Evolutionary conservation across 2,113 vertebrate genomes (phyloP), one percentile per base, ranked within the genome.

Genomic region (Physeter macrocephalus): DNA sequence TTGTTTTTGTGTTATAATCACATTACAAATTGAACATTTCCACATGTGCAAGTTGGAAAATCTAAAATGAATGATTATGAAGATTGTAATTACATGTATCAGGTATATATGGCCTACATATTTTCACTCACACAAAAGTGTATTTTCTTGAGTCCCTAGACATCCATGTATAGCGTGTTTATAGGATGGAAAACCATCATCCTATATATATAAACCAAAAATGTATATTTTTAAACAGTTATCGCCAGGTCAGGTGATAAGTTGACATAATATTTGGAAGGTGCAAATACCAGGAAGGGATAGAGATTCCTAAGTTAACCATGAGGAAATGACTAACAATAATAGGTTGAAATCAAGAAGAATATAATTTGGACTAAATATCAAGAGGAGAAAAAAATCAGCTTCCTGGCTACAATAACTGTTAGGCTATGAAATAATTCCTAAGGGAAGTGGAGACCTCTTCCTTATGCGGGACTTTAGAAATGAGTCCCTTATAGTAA

Each of bases 21-120:
- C 94, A 97, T 99, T 99, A 98, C 98, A 98, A 98, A 99, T 98
- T 99, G 98, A 99, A 99, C 97, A 98, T 98, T 98, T 99, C 98
- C 98, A 99, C 98, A 98, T 99, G 99, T 98, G 98, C 64, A 0
- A 66, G 96, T 98, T 98, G 98, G 98, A 98, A 98, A 98, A 98
- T 98, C 98, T 90, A 98, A 98, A 97, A 93, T 96, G 93, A 97
- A 95, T 97, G 93, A 97, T 97, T 97, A 95, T 95, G 82, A 95
- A 95, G 90, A 94, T 87, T 84, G 64, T 95, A 97, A 97, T 97
- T 98, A 94, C 81, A 86, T 82, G 54, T 87, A 97, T 97, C 93
- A 92, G 89, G 94, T 93, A 95, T 92, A 97, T 90, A 78, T 27
- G 43, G 82, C 14, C 62, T 64, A 88, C 77, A 93, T 96, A 90